phyloP scores from a whole-genome alignment of 1,140 invertebrate species.

The Nebria ingens region DNA sequence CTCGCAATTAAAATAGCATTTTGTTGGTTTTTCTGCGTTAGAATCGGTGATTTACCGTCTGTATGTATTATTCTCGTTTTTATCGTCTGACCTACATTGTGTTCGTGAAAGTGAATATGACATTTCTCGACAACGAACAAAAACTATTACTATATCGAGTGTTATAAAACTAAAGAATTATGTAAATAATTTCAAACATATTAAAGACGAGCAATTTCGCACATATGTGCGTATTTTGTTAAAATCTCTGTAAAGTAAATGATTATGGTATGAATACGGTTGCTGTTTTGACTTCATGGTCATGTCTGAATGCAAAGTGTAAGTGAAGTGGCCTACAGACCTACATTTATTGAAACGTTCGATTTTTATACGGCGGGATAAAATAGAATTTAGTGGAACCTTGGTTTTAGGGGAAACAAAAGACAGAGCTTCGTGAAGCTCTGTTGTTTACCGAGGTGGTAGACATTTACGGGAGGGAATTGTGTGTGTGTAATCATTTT shows the following conservation, averaged over 20 bases:
- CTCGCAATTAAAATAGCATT: not conserved
- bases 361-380: conserved; percentile 39
- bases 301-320: conserved; percentile 46
- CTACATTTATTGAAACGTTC: conserved; percentile 51
- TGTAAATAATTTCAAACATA: not conserved
- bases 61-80: not conserved
- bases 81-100: not conserved
- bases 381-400: conserved; percentile 34
- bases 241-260: not conserved
- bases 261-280: conserved; percentile 21
- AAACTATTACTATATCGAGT: not conserved
- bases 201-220: no score
- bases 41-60: not conserved
- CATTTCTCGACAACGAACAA: not conserved
- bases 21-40: not conserved
- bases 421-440: conserved; percentile 35
- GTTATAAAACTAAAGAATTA: not conserved
- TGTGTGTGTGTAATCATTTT: conserved; percentile 28
- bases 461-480: conserved; percentile 31
- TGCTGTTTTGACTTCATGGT: conserved; percentile 31
- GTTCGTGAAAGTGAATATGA: conserved; percentile 6
- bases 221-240: not conserved
- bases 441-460: conserved; percentile 25
- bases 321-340: conserved; percentile 60
- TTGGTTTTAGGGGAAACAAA: conserved; percentile 32